Percentiles rank a stretch among this genome's conserved stretches.
phyloP scores from a whole-genome alignment of 2,888 invertebrate genomes.

The Tortricodes alternella region DNA sequence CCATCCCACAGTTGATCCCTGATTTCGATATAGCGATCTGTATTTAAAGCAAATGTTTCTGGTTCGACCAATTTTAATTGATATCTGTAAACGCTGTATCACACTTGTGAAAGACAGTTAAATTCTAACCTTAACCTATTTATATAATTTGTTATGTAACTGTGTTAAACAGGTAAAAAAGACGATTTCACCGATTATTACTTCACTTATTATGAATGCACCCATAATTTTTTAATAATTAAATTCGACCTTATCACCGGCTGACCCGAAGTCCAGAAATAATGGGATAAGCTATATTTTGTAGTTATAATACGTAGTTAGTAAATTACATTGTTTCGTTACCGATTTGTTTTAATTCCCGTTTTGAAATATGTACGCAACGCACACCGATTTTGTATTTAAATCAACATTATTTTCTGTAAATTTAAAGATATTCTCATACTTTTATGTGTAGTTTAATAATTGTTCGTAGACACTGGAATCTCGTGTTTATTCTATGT shows the following conservation, averaged over 20 bases:
- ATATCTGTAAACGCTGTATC: too few relatives aligned
- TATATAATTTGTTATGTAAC: too few relatives aligned
- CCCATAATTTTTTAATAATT: slow-evolving; percentile 20
- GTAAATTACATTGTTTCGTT: slow-evolving; percentile 47
- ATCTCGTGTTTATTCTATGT: slow-evolving; percentile 44
- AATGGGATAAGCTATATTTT: slow-evolving; percentile 56
- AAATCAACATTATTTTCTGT: background rate
- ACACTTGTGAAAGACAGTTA: too few relatives aligned
- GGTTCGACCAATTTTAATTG: too few relatives aligned
- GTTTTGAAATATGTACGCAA: slow-evolving; percentile 26
- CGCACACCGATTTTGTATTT: slow-evolving; percentile 46
- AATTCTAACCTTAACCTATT: too few relatives aligned
- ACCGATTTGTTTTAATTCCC: slow-evolving; percentile 4
- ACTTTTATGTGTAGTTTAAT: slow-evolving; percentile 21
- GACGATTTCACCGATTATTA: too few relatives aligned
- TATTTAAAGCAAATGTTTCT: too few relatives aligned
- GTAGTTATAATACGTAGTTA: slow-evolving; percentile 49
- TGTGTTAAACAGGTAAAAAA: too few relatives aligned
- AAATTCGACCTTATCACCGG: slow-evolving; percentile 36
- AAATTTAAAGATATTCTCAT: background rate
- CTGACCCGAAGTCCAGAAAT: slow-evolving; percentile 57
- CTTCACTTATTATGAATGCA: slow-evolving; percentile 56
- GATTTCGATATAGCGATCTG: too few relatives aligned
- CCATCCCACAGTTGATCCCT: too few relatives aligned
- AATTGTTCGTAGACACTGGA: slow-evolving; percentile 33